Percentiles rank a stretch among this genome's conserved stretches.
Evolutionary conservation across 1,140 invertebrate species (phyloP).

Genomic region (Tetramorium alpestre): DNA sequence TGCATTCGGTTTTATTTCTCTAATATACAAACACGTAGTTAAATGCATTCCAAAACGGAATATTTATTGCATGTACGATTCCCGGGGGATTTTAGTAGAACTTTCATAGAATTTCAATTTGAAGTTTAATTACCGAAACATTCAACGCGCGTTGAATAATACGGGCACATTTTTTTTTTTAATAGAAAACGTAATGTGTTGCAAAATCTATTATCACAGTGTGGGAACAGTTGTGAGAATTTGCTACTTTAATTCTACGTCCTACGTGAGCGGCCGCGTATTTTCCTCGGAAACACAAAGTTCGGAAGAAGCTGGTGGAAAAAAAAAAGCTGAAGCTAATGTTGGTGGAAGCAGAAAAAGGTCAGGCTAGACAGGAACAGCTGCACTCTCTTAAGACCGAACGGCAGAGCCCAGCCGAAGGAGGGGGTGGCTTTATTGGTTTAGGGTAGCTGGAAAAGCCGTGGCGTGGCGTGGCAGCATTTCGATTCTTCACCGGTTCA

Average conservation of each 20-base stretch:
- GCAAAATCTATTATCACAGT: neutral
- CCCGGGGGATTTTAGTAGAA: neutral
- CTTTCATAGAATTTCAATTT: neutral
- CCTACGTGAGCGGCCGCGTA: neutral
- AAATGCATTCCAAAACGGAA: neutral
- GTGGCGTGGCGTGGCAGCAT: conserved; percentile 10
- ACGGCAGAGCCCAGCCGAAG: conserved; percentile 21
- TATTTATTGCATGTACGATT: neutral
- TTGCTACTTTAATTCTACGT: neutral
- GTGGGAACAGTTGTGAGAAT: neutral
- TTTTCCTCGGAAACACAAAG: neutral
- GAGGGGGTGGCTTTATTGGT: conserved; percentile 70
- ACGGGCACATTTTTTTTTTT: neutral
- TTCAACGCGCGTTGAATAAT: neutral
- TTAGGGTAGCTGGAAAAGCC: conserved; percentile 68
- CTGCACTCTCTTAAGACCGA: conserved; percentile 71
- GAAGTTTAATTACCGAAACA: neutral
- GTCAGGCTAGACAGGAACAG: conserved; percentile 51
- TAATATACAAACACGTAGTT: neutral
- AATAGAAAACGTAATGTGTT: neutral
- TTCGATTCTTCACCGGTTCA: conserved; percentile 31
- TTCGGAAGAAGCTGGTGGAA: conserved; percentile 19
- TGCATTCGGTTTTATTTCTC: neutral
- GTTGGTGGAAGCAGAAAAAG: conserved; percentile 62
- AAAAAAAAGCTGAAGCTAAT: conserved; percentile 16